Conservation (phyloP, 2,113 vertebrate genomes). For the Apeltes quadracus region DNA sequence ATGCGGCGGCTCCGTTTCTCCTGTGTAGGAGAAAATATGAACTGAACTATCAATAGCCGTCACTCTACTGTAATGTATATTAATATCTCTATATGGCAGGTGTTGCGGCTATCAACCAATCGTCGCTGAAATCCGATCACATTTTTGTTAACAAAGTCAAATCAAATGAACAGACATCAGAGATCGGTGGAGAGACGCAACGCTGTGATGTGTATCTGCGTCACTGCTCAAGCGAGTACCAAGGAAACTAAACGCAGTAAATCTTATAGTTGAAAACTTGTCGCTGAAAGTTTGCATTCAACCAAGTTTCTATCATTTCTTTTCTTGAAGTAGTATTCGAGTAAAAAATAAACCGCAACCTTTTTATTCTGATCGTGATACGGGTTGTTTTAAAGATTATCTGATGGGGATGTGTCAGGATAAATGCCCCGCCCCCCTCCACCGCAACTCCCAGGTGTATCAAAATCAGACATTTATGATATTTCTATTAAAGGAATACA, state of each 20-base stretch:
- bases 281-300: background rate
- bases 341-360: background rate
- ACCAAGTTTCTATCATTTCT: background rate
- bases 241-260: background rate
- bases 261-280: background rate
- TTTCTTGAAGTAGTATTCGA: background rate
- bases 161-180: too few relatives aligned
- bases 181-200: too few relatives aligned
- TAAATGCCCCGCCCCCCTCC: too few relatives aligned
- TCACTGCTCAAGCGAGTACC: background rate
- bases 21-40: slow-evolving; percentile 5
- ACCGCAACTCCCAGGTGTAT: background rate
- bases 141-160: background rate
- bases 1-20: slow-evolving; percentile 21
- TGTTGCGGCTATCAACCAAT: background rate
- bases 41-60: slow-evolving; percentile 3
- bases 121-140: background rate
- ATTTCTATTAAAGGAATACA: background rate
- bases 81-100: background rate
- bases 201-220: too few relatives aligned
- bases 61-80: background rate
- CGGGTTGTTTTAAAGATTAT: too few relatives aligned
- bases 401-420: too few relatives aligned
- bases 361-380: background rate
- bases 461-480: background rate